Evolutionary conservation across 23 tunicate species (phyloP).

Genomic region (Ascidia mentula): DNA sequence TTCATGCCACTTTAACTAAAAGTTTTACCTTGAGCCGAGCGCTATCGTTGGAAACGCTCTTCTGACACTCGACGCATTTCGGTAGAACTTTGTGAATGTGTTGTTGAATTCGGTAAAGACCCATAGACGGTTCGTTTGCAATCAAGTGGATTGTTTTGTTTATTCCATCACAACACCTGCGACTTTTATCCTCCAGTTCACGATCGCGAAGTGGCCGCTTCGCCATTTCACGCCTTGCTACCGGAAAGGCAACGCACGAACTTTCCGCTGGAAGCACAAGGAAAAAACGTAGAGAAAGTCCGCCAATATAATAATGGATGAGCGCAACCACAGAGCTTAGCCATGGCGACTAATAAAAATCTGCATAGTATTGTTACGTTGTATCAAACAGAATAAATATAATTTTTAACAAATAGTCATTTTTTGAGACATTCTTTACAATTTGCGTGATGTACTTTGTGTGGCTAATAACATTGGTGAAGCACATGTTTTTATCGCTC

Average conservation of each 20-base stretch:
- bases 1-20: no score
- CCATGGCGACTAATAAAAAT: no score
- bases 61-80: conserved; percentile 31
- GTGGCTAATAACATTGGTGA: no score
- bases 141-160: conserved; percentile 80
- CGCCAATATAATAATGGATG: neutral
- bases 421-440: no score
- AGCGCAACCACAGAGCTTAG: no score
- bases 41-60: conserved; percentile 5
- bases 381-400: no score
- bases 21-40: conserved; percentile 29
- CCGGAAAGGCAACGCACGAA: neutral
- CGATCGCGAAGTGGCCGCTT: neutral
- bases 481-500: no score
- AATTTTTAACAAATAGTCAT: no score
- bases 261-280: neutral
- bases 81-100: conserved; percentile 85
- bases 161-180: conserved; percentile 52
- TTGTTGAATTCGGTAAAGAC: conserved; percentile 83
- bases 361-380: no score
- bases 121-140: conserved; percentile 95
- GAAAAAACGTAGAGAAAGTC: neutral
- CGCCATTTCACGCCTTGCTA: neutral
- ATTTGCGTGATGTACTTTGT: no score
- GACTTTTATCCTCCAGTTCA: conserved; percentile 44